Evolutionary conservation across 2,113 vertebrate species (phyloP).

Genomic region (Grammomys surdaster): DNA sequence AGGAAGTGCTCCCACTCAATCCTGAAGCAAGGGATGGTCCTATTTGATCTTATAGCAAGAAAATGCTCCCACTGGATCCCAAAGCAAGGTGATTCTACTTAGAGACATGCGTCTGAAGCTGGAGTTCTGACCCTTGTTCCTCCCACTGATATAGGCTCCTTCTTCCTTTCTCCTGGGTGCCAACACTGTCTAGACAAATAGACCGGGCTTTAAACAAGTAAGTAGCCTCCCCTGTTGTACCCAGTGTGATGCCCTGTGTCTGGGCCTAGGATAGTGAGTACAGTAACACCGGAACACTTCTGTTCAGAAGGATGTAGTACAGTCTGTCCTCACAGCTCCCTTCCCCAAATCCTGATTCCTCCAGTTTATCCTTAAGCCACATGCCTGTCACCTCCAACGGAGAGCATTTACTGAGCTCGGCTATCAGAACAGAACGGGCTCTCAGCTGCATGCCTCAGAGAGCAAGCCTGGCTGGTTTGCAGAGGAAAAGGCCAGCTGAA

Average conservation of each 20-base stretch:
- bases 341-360: neutral
- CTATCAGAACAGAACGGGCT: neutral
- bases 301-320: neutral
- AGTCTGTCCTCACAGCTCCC: neutral
- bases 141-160: neutral
- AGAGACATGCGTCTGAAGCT: neutral
- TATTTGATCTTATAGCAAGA: neutral
- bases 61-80: neutral
- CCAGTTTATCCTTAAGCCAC: neutral
- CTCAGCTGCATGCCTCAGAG: constrained; percentile 10
- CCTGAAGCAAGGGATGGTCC: neutral
- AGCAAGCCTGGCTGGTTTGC: neutral
- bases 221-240: neutral
- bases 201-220: neutral
- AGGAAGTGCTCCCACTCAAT: neutral
- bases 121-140: neutral
- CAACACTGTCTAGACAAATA: neutral
- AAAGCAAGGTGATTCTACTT: neutral
- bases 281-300: neutral
- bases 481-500: neutral
- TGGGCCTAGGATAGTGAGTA: neutral
- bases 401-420: constrained; percentile 25
- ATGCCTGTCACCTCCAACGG: neutral
- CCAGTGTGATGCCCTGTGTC: neutral
- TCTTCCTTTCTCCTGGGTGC: neutral